phyloP scores from a whole-genome alignment of 37 sponge, comb jelly and placozoan genomes.

The Diacarnus erythraeanus region DNA sequence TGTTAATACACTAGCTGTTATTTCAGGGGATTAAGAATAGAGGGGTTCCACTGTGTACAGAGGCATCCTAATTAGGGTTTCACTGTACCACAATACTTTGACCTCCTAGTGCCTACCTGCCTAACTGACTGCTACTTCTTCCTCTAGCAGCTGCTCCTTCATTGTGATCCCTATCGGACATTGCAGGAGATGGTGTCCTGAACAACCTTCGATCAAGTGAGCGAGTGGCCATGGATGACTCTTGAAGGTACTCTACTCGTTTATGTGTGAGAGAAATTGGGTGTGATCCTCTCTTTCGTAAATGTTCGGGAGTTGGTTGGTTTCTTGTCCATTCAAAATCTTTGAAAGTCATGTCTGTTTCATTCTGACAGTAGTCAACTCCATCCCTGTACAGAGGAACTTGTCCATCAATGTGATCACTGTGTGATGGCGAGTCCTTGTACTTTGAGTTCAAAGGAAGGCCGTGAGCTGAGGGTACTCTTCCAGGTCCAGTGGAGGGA shows the following conservation, averaged over 20 bases:
- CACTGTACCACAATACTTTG: not conserved
- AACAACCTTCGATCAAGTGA: too few relatives aligned
- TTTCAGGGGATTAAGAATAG: too few relatives aligned
- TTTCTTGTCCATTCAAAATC: not conserved
- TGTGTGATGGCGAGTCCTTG: not conserved
- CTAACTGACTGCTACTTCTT: not conserved
- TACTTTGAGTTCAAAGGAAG: too few relatives aligned
- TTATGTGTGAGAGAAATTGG: not conserved
- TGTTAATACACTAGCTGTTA: too few relatives aligned
- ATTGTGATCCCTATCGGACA: not conserved
- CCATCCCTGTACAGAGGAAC: too few relatives aligned
- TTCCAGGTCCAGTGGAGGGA: not conserved
- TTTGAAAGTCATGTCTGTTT: too few relatives aligned
- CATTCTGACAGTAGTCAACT: too few relatives aligned
- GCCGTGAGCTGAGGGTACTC: not conserved
- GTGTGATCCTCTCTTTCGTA: not conserved
- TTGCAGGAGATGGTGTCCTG: not conserved
- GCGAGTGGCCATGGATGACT: not conserved
- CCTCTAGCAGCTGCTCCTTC: not conserved
- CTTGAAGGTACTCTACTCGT: not conserved
- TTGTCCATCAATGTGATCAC: too few relatives aligned
- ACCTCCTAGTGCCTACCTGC: not conserved
- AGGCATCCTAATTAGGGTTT: too few relatives aligned
- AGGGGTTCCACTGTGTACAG: too few relatives aligned
- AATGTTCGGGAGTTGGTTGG: not conserved